These are phyloP conservation scores for Salminus brasiliensis DNA, from an alignment of 2,113 vertebrate species.

Conservation along the genomic window DNA sequence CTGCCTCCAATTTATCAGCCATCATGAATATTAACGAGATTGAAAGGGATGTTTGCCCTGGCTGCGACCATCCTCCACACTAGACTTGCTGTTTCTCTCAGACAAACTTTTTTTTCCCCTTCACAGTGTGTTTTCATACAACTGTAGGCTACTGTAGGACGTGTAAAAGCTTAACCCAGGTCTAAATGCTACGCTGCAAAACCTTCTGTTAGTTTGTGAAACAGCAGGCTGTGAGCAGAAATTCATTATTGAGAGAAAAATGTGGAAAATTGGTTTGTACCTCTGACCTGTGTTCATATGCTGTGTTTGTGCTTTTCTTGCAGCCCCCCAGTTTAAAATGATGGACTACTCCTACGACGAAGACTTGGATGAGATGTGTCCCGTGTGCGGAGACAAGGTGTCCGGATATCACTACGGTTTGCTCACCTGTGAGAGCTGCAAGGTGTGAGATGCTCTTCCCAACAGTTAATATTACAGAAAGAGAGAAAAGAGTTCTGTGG, in stretches of 20 bases:
- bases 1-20: slow-evolving; percentile 71
- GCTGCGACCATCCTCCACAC: slow-evolving; percentile 54
- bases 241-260: not conserved
- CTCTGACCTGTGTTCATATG: slow-evolving; percentile 24
- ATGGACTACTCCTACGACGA: slow-evolving; percentile 99
- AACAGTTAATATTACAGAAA: not conserved
- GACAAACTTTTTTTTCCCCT: slow-evolving; percentile 21
- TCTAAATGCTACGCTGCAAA: slow-evolving; percentile 4
- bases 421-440: slow-evolving; percentile 99
- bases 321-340: slow-evolving; percentile 97
- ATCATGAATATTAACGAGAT: slow-evolving; percentile 75
- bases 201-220: slow-evolving; percentile 18
- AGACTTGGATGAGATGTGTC: slow-evolving; percentile 97
- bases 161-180: not conserved
- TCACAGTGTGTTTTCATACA: not conserved
- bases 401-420: slow-evolving; percentile 99
- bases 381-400: slow-evolving; percentile 98
- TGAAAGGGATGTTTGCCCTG: slow-evolving; percentile 62
- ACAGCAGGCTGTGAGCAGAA: not conserved
- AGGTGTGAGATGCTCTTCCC: slow-evolving; percentile 78
- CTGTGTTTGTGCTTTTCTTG: slow-evolving; percentile 56
- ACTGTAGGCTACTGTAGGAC: slow-evolving; percentile 27
- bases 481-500: not conserved
- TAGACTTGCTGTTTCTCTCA: slow-evolving; percentile 36
- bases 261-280: not conserved